These are phyloP conservation scores for Sisyra terminalis DNA, from an alignment of 2,888 invertebrate species.

Conservation along the genomic window DNA sequence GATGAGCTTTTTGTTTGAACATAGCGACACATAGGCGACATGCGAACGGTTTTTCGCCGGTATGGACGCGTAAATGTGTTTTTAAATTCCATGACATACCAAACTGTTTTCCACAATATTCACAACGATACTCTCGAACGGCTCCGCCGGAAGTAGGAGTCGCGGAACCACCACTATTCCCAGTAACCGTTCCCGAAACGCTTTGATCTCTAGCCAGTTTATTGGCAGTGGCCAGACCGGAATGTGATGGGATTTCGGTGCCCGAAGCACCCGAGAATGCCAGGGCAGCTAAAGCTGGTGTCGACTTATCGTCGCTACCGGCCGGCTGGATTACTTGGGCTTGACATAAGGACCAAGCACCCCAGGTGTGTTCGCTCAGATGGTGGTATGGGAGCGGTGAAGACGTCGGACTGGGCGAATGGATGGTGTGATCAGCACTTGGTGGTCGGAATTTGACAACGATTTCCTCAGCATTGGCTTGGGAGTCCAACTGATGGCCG, in stretches of 20 bases:
- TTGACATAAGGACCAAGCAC: conserved; percentile 46
- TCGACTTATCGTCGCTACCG: conserved; percentile 17
- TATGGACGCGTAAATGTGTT: conserved; percentile 74
- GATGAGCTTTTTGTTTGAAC: conserved; percentile 83
- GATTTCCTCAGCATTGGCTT: conserved; percentile 32
- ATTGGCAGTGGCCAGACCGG: background rate
- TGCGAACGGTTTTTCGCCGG: conserved; percentile 79
- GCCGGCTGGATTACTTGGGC: conserved; percentile 33
- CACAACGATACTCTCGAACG: conserved; percentile 72
- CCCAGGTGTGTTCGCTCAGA: conserved; percentile 35
- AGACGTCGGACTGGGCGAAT: conserved; percentile 26
- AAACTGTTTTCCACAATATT: conserved; percentile 80
- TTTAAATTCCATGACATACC: conserved; percentile 89
- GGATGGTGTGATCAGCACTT: conserved; percentile 44
- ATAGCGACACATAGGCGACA: conserved; percentile 78
- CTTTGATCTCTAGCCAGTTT: background rate
- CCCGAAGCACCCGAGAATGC: conserved; percentile 11
- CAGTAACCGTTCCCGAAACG: conserved; percentile 12
- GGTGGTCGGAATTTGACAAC: conserved; percentile 46
- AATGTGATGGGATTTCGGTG: conserved; percentile 8
- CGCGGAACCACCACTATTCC: conserved; percentile 22
- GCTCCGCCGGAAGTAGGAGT: conserved; percentile 25
- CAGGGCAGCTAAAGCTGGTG: conserved; percentile 13
- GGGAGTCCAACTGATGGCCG: conserved; percentile 25
- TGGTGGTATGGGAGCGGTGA: conserved; percentile 20